A percentile compares a stretch with the other conserved stretches of the same genome.
Conservation (phyloP, 2,888 invertebrate species). For the Doris montereyensis region DNA sequence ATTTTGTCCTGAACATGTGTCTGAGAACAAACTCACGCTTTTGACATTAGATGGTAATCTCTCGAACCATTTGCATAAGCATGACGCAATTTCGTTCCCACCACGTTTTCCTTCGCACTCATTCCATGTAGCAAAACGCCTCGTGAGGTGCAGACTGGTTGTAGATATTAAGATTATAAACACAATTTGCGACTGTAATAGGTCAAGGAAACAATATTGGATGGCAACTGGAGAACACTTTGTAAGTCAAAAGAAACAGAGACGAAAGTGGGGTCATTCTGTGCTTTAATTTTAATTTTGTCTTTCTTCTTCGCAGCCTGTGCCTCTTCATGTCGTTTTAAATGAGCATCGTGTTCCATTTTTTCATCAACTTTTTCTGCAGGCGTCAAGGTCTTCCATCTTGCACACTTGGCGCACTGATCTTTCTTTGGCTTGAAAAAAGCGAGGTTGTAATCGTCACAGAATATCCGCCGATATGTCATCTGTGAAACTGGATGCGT, state of each 20-base stretch:
- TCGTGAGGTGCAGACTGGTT: not conserved
- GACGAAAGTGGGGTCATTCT: not conserved
- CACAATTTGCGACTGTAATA: slow-evolving; percentile 12
- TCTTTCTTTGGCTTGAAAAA: slow-evolving; percentile 18
- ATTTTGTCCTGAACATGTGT: slow-evolving; percentile 19
- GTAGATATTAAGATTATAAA: not conserved
- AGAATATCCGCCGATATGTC: not conserved
- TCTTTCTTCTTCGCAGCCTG: not conserved
- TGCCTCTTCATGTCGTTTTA: not conserved
- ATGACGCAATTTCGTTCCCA: not conserved
- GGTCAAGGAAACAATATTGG: not conserved
- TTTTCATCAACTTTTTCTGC: not conserved
- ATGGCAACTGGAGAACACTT: not conserved
- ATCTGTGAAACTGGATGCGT: not conserved
- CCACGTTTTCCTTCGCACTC: not conserved
- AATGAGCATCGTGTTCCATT: not conserved
- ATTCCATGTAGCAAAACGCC: slow-evolving; percentile 9
- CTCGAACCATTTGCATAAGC: not conserved
- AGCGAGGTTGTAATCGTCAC: not conserved
- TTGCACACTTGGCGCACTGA: not conserved
- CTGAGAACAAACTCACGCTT: not conserved
- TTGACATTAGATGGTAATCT: not conserved
- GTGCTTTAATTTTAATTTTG: not conserved
- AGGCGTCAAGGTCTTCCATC: not conserved
- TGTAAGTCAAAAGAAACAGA: not conserved